Base-by-base conservation (phyloP, 1,140 invertebrate species). In the Trissolcus basalis region DNA sequence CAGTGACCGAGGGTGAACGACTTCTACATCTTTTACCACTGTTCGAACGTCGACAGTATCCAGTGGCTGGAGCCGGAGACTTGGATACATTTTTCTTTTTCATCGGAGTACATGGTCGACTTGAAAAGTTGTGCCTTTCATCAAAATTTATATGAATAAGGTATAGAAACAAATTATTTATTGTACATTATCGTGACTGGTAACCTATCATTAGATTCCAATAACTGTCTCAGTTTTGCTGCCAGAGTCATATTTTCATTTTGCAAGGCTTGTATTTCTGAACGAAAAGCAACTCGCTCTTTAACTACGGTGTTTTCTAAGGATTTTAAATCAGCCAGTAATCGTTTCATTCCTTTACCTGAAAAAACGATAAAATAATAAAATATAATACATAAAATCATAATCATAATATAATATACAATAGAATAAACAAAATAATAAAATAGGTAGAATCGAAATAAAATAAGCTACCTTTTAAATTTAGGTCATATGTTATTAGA, bases 191-290 rank as follows among this genome's bases (percentile, higher is more conserved):
- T 35, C 6, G 9, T 39, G 9, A 9, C 36, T 39, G 9, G 1
- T 4, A 39, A 11, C n/a, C 36, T 27, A 6, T 39, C n/a, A 39
- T 55, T 68, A 14, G 55, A 41, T 54, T 75, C 75, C 7, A 65
- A 75, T 1, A 79, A 68, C 11, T 81, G 74, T 15, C 74, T 75
- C 12, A 85, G 7, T 58, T 76, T 83, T 19, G 58, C 16, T 8
- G 43, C 14, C 13, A 84, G 39, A 49, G 39, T 67, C 10, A 72
- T 14, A 63, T 89, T 89, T 49, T 89, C 88, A 5, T 79, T 77
- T 47, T 80, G 80, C n/a, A 89, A 59, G 61, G 84, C 87, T 68
- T 86, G 80, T 14, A 89, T 78, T 65, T 88, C 78, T 41, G 77
- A 63, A 44, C 82, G 79, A 77, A 88, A 88, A 7, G 81, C 82